Evolutionary conservation across 2,888 invertebrate species (phyloP).

Genomic region (Scaptomyza flava): DNA sequence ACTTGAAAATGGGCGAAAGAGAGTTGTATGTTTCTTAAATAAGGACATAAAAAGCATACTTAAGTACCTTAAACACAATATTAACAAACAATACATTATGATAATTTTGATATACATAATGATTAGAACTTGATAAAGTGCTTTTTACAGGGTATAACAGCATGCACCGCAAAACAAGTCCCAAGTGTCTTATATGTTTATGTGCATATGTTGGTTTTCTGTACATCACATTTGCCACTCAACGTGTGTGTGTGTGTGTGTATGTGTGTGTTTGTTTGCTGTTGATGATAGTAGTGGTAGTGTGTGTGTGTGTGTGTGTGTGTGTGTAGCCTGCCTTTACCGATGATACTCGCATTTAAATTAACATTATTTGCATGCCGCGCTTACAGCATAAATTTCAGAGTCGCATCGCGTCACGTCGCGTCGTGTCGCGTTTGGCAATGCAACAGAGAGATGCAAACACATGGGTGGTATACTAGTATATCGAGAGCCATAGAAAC

Average conservation of each 20-base stretch:
- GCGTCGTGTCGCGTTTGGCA: constrained; percentile 1
- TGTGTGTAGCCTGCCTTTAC: constrained; percentile 32
- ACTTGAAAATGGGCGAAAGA: neutral
- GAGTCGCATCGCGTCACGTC: constrained; percentile 7
- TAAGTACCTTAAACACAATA: too few species aligned
- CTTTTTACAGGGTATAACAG: constrained; percentile 13
- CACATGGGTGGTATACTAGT: neutral
- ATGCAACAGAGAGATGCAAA: constrained; percentile 7
- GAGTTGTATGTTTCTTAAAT: neutral
- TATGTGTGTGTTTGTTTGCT: constrained; percentile 23
- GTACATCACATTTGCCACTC: neutral
- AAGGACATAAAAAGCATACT: too few species aligned
- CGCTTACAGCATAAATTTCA: constrained; percentile 74
- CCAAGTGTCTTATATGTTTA: neutral
- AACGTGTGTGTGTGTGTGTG: neutral
- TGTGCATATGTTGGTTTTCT: too few species aligned
- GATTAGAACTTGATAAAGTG: neutral
- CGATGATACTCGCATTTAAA: constrained; percentile 76
- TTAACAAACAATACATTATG: too few species aligned
- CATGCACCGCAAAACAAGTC: neutral
- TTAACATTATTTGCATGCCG: constrained; percentile 78
- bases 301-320: neutral
- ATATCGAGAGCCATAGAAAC: neutral
- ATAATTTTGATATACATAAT: neutral
- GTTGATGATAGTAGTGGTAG: constrained; percentile 25